These are phyloP conservation scores for Paracentrotus lividus DNA, from an alignment of 53 echinoderm and acorn worm genomes.

Conservation along the genomic window DNA sequence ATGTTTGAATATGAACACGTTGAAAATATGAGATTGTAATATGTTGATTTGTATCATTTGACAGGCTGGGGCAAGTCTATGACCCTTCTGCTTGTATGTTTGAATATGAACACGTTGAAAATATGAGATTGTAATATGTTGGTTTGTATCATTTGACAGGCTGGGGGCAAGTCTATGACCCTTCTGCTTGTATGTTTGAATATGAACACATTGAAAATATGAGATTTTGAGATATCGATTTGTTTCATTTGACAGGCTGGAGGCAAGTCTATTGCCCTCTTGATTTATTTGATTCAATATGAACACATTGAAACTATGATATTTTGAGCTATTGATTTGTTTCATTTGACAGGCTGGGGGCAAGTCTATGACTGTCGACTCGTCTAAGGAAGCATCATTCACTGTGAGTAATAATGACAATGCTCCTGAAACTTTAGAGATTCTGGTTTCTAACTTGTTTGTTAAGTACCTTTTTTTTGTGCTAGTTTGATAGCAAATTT, in stretches of 20 bases:
- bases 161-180: constrained; percentile 95
- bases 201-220: too few relatives aligned
- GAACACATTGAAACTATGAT: too few relatives aligned
- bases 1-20: too few relatives aligned
- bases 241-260: constrained; percentile 80
- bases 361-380: constrained; percentile 90
- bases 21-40: background rate
- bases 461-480: background rate
- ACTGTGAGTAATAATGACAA: constrained; percentile 73
- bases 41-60: background rate
- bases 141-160: constrained; percentile 69
- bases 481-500: background rate
- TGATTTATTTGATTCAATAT: too few relatives aligned
- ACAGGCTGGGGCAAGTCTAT: constrained; percentile 97
- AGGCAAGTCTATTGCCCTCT: constrained; percentile 93
- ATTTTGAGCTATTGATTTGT: background rate
- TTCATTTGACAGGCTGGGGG: constrained; percentile 87
- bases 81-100: too few relatives aligned
- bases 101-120: too few relatives aligned
- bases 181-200: too few relatives aligned
- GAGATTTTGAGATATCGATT: background rate
- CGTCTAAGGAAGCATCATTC: constrained; percentile 84
- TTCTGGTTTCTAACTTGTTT: background rate
- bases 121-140: background rate
- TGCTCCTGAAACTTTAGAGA: background rate